phyloP scores from a whole-genome alignment of 2,888 invertebrate genomes.

The Bombylius major region DNA sequence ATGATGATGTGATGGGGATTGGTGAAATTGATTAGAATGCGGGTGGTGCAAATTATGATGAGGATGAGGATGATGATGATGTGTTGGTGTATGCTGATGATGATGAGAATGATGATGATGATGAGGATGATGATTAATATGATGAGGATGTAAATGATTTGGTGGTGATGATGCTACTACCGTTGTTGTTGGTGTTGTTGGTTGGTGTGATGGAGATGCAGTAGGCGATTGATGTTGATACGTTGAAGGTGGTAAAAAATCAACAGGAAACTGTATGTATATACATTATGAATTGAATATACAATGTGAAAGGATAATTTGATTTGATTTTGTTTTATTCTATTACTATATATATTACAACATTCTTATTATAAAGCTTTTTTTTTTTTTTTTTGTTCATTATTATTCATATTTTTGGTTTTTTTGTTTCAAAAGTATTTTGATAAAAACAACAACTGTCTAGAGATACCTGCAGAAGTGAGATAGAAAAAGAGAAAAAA shows the following conservation, averaged over 20 bases:
- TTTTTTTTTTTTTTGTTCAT: constrained; percentile 3
- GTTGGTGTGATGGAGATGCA: constrained; percentile 7
- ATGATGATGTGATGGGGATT: constrained; percentile 1
- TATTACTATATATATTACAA: not conserved
- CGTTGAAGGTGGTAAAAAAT: constrained; percentile 22
- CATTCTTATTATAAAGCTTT: not conserved
- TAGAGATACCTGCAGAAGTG: constrained; percentile 11
- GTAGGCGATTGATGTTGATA: constrained; percentile 10
- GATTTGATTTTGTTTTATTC: constrained; percentile 9
- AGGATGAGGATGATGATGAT: not conserved
- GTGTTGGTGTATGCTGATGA: not conserved
- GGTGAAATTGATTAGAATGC: constrained; percentile 1
- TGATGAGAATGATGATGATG: not conserved
- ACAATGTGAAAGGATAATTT: constrained; percentile 8
- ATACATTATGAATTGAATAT: not conserved
- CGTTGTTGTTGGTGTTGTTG: not conserved
- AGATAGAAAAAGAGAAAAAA: constrained; percentile 5
- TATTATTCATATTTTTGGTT: constrained; percentile 1
- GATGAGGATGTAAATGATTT: not conserved
- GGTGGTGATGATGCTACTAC: constrained; percentile 10
- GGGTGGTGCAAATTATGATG: not conserved
- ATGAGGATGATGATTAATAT: not conserved
- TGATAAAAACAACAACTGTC: constrained; percentile 9
- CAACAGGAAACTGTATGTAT: constrained; percentile 28
- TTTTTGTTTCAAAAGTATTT: constrained; percentile 5